Evolutionary conservation across 2,888 invertebrate genomes (phyloP).

Genomic region (Leptothorax acervorum): DNA sequence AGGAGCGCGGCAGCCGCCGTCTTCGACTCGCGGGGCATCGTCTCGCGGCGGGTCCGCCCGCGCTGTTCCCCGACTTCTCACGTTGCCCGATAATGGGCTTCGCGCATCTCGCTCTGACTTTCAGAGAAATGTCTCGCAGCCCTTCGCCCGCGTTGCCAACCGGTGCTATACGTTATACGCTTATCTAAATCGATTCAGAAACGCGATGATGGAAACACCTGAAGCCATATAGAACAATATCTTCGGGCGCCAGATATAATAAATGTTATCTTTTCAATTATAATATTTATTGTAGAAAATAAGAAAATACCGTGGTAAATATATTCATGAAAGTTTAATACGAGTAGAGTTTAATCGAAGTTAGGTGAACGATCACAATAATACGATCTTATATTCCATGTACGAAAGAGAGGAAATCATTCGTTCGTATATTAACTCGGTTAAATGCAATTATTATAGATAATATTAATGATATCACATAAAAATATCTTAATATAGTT

Average conservation of each 20-base stretch:
- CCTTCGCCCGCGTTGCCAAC: background rate
- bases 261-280: background rate
- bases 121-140: conserved; percentile 41
- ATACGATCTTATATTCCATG: background rate
- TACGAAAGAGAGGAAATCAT: background rate
- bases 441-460: background rate
- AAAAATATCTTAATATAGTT: background rate
- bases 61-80: conserved; percentile 64
- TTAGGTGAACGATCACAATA: background rate
- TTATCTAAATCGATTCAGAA: conserved; percentile 20
- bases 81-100: conserved; percentile 69
- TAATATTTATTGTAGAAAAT: background rate
- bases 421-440: background rate
- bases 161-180: background rate
- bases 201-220: background rate
- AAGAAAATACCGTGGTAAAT: background rate
- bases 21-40: conserved; percentile 10
- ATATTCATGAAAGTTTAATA: background rate
- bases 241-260: background rate
- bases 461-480: background rate
- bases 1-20: conserved; percentile 33
- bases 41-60: conserved; percentile 41
- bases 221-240: conserved; percentile 1
- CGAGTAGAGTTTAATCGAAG: background rate
- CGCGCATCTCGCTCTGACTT: conserved; percentile 41